Percentiles rank a stretch among this genome's conserved stretches.
Conservation (phyloP, 2,797 vertebrate genomes). For the Poliocrania exsul region DNA sequence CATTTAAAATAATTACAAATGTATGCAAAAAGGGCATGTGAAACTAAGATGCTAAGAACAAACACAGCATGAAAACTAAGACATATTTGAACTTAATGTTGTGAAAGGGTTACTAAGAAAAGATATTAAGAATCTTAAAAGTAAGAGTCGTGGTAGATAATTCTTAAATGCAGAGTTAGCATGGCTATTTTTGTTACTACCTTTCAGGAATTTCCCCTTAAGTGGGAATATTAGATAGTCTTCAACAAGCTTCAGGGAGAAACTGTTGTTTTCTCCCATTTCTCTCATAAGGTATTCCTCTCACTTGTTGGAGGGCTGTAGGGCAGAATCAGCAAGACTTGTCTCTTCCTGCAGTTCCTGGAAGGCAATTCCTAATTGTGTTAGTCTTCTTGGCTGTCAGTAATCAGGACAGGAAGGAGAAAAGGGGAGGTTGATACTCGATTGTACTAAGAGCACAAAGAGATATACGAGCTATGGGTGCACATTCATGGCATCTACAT, state of each 20-base stretch:
- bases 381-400: background rate
- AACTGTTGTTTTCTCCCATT: background rate
- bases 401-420: background rate
- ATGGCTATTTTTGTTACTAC: background rate
- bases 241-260: background rate
- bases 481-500: accelerated
- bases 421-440: background rate
- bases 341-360: background rate
- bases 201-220: background rate
- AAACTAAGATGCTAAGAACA: background rate
- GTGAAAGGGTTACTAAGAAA: background rate
- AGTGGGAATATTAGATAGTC: background rate
- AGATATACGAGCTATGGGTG: background rate
- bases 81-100: background rate
- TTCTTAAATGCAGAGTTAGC: background rate
- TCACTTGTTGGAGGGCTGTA: background rate
- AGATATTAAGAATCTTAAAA: background rate
- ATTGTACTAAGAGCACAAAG: background rate
- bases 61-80: background rate
- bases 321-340: background rate
- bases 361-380: background rate
- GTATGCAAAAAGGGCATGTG: background rate
- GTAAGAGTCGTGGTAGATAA: background rate
- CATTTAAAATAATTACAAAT: background rate
- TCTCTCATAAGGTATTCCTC: background rate